A percentile compares a stretch with the other conserved stretches of the same genome.
These are phyloP conservation scores for Datnioides undecimradiatus DNA, from an alignment of 2,113 vertebrate genomes.

Conservation along the genomic window DNA sequence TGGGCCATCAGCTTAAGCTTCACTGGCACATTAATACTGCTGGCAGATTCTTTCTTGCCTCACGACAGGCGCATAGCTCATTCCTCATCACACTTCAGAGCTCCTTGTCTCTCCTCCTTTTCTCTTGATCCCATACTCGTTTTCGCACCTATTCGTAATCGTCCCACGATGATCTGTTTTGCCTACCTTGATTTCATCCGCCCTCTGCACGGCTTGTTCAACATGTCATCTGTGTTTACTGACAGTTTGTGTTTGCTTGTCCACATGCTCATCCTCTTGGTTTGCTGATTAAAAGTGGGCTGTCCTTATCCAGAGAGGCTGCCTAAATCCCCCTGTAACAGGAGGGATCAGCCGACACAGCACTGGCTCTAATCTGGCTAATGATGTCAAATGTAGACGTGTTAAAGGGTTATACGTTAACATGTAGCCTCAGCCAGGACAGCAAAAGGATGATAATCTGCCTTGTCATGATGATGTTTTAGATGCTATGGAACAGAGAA, in stretches of 20 bases:
- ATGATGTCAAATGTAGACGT: constrained; percentile 70
- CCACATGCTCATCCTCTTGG: constrained; percentile 53
- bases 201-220: constrained; percentile 35
- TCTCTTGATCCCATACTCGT: constrained; percentile 23
- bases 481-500: constrained; percentile 23
- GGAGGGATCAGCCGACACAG: constrained; percentile 55
- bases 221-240: constrained; percentile 52
- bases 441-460: constrained; percentile 37
- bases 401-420: constrained; percentile 47
- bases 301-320: constrained; percentile 57
- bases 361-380: constrained; percentile 70
- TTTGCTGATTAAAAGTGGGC: constrained; percentile 71
- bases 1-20: constrained; percentile 67
- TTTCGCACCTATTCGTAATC: constrained; percentile 19
- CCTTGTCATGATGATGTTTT: constrained; percentile 25
- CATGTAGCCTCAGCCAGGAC: constrained; percentile 43
- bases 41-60: constrained; percentile 65
- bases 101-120: constrained; percentile 34
- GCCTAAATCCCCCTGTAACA: constrained; percentile 67
- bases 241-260: constrained; percentile 59
- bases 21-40: constrained; percentile 68
- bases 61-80: constrained; percentile 62
- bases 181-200: constrained; percentile 35
- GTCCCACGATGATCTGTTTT: constrained; percentile 1
- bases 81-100: constrained; percentile 68